Base-by-base conservation (phyloP, 1,140 invertebrate species). In the Aphidius ervi region DNA sequence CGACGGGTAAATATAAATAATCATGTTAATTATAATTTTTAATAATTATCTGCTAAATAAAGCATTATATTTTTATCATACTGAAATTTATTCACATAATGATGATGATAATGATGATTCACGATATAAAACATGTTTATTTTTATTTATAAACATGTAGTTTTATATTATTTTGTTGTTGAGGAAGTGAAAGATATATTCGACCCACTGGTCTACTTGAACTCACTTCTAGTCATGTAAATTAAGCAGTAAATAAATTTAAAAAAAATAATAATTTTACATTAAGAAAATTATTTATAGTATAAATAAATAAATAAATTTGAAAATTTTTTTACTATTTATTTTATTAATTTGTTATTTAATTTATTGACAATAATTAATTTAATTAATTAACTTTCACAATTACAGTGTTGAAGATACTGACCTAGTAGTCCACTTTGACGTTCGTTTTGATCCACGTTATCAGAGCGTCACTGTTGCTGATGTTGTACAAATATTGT, bases 341-440 rank as follows among this genome's bases (percentile, higher is more conserved):
- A 61, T 43, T 46, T 39, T 61, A n/a, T 56, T 8, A 23, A 56
- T 40, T 45, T 40, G 4, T 7, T 9, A 7, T 9, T 46, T 46
- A 6, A 9, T 46, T 46, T 46, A 46, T 46, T n/a, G 9, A 9
- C 5, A 53, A 39, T 45, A 16, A 43, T 55, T 42, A 20, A 31
- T 39, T 31, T 31, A 31, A 31, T 31, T 31, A 31, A 31, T 31
- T 31, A 31, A 31, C 23, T 31, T 31, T 31, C 23, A 31, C 23
- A 58, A 48, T 76, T 78, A 40, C 71, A 89, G 87, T 9, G 79
- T 81, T 39, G 86, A 87, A 64, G 82, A 82, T 9, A 82, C 85
- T 56, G 84, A 88, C 62, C 72, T 90, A 50, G 80, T 88, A 40
- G 85, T 91, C 0, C 87, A 90, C 68, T 91, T 91, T 60, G 87